phyloP scores from a whole-genome alignment of 2,113 vertebrate genomes.

The Austrofundulus limnaeus region DNA sequence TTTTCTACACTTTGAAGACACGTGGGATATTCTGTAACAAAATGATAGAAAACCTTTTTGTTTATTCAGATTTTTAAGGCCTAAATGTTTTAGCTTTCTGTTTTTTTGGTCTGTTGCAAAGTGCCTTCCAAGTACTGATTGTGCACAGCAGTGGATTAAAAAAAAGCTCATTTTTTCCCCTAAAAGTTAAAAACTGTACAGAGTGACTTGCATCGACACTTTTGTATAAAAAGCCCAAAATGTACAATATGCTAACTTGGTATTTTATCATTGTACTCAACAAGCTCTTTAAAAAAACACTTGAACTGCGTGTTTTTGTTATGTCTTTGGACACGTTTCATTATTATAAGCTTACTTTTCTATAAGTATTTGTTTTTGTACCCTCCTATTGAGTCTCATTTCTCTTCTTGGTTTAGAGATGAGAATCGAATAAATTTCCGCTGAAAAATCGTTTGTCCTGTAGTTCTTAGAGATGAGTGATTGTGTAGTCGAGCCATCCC shows the following conservation, averaged over 20 bases:
- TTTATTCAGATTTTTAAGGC: constrained; percentile 38
- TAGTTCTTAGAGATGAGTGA: constrained; percentile 6
- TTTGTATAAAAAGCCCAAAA: constrained; percentile 80
- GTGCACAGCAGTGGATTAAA: constrained; percentile 79
- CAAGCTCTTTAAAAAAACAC: constrained; percentile 75
- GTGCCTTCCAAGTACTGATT: constrained; percentile 85
- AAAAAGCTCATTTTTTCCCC: constrained; percentile 65
- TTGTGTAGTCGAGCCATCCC: neutral
- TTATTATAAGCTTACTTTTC: constrained; percentile 85
- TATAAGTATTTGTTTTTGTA: constrained; percentile 86
- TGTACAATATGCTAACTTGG: constrained; percentile 79
- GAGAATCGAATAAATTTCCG: constrained; percentile 79
- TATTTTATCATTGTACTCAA: constrained; percentile 76
- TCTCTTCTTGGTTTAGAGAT: constrained; percentile 79
- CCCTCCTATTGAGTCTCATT: constrained; percentile 79
- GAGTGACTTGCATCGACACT: constrained; percentile 78
- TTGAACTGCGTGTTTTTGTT: constrained; percentile 75
- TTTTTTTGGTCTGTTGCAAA: constrained; percentile 82
- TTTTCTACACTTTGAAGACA: constrained; percentile 38
- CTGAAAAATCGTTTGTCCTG: constrained; percentile 56
- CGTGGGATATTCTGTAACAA: constrained; percentile 43
- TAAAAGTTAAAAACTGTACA: constrained; percentile 72
- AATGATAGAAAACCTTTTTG: constrained; percentile 20
- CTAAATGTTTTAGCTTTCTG: constrained; percentile 59
- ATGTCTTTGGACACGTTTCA: constrained; percentile 80